These are phyloP conservation scores for Dryobates pubescens DNA, from an alignment of 2,797 vertebrate species.

Conservation along the genomic window DNA sequence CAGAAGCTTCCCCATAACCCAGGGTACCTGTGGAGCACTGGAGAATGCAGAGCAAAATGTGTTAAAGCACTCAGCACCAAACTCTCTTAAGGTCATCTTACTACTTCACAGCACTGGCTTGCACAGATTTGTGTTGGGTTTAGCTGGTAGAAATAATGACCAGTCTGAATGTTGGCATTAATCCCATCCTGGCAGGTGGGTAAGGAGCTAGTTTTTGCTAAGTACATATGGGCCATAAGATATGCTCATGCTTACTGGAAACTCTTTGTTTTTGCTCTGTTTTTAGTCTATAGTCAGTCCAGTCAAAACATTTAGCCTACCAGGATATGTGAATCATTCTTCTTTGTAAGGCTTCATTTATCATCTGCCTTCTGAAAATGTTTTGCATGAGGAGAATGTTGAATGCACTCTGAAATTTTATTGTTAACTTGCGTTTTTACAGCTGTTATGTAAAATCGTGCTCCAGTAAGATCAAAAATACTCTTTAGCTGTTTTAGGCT, in stretches of 20 bases:
- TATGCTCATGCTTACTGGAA: conserved; percentile 38
- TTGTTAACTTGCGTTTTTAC: conserved; percentile 65
- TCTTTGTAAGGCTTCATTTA: conserved; percentile 61
- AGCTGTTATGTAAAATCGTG: conserved; percentile 49
- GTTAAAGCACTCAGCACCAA: neutral
- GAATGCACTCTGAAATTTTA: conserved; percentile 29
- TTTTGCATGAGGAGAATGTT: conserved; percentile 27
- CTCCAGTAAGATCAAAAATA: conserved; percentile 63
- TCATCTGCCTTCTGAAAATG: conserved; percentile 49
- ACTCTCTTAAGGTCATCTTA: neutral
- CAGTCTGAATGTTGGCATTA: neutral
- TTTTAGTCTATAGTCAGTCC: conserved; percentile 52
- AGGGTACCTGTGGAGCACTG: neutral
- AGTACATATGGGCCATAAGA: neutral
- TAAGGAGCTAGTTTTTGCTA: neutral
- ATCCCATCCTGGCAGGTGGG: neutral
- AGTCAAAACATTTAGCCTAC: conserved; percentile 73
- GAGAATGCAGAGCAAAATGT: neutral
- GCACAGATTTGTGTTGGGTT: neutral
- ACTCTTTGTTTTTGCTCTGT: conserved; percentile 42
- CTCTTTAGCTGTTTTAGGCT: conserved; percentile 67
- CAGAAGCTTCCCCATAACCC: rapidly evolving
- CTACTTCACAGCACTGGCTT: neutral
- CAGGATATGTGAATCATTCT: conserved; percentile 69
- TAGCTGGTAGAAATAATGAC: neutral